Base-by-base conservation (phyloP, 1,140 invertebrate genomes). In the Papilio aristodemus region DNA sequence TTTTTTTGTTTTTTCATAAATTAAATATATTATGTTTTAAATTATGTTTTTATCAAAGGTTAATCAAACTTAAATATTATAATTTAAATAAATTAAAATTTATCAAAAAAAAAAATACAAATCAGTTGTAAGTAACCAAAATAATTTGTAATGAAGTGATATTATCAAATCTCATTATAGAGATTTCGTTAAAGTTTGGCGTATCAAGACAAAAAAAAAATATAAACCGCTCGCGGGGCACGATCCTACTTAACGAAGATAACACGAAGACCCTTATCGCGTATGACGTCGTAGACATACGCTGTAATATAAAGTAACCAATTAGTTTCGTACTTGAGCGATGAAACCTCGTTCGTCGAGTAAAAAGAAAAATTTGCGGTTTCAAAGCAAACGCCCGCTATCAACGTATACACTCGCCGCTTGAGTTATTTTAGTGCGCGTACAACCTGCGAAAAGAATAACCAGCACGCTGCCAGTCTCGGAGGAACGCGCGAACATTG, bases 341-440 rank as follows among this genome's bases (percentile, higher is more conserved):
- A 38, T 62, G 63, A 25, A 32, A 50, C 63, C 39, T 62, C 59
- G 37, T 62, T 66, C 41, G 8, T 41, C 32, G 14, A 60, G 36
- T 37, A 19, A 19, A 60, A 17, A 60, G 58, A 60, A 60, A 60
- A 60, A 60, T 60, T 60, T 3, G 58, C 58, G n/a, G 9, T 60
- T 27, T 46, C 63, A 14, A 63, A 66, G 63, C 41, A 66, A 66
- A 46, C 41, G 63, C 22, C 13, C 22, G 62, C 39, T 66, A 60
- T 60, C 58, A 60, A 60, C 58, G 11, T 9, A 8, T 19, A 9
- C 32, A 17, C n/a, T 60, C 36, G 32, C 0, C 32, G 58, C 14
- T 60, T 60, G 58, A 60, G 58, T 60, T 60, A 60, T 60, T 60
- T 60, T 60, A 60, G 58, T 46, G 22, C 63, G 63, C 27, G 25